phyloP scores from a whole-genome alignment of 2,797 vertebrate species.

The Peromyscus aztecus region DNA sequence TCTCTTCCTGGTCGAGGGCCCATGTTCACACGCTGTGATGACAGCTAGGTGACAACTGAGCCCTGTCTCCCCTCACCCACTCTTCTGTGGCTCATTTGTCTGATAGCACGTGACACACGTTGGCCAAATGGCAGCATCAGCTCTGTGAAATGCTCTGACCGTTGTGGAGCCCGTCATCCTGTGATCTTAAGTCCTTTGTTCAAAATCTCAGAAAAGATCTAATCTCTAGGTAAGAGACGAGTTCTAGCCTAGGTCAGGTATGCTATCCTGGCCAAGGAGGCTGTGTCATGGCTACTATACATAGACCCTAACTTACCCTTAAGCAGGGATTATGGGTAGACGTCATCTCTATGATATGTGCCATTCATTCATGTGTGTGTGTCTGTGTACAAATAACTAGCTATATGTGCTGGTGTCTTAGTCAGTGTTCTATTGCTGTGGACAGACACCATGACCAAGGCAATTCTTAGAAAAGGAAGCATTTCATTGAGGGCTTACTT shows the following conservation, averaged over 20 bases:
- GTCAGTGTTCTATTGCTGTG: not conserved
- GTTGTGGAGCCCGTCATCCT: not conserved
- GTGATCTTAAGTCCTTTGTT: slow-evolving; percentile 48
- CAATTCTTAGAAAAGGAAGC: not conserved
- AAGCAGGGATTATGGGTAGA: slow-evolving; percentile 15
- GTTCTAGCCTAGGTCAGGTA: not conserved
- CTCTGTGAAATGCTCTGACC: not conserved
- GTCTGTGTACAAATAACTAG: not conserved
- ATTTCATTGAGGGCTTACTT: not conserved
- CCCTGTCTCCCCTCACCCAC: not conserved
- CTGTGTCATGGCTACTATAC: not conserved
- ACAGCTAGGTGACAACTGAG: not conserved
- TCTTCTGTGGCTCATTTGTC: slow-evolving; percentile 17
- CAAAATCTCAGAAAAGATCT: slow-evolving; percentile 58
- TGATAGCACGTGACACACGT: not conserved
- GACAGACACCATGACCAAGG: not conserved
- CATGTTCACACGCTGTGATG: not conserved
- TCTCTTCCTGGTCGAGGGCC: not conserved
- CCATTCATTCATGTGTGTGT: not conserved
- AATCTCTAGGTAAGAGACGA: not conserved
- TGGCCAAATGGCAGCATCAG: not conserved
- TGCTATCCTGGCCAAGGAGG: not conserved
- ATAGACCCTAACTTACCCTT: not conserved
- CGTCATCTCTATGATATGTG: not conserved
- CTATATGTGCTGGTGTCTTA: not conserved